A percentile compares a stretch with the other conserved stretches of the same genome.
phyloP scores from a whole-genome alignment of 2,113 vertebrate genomes.

The Delphinus delphis region DNA sequence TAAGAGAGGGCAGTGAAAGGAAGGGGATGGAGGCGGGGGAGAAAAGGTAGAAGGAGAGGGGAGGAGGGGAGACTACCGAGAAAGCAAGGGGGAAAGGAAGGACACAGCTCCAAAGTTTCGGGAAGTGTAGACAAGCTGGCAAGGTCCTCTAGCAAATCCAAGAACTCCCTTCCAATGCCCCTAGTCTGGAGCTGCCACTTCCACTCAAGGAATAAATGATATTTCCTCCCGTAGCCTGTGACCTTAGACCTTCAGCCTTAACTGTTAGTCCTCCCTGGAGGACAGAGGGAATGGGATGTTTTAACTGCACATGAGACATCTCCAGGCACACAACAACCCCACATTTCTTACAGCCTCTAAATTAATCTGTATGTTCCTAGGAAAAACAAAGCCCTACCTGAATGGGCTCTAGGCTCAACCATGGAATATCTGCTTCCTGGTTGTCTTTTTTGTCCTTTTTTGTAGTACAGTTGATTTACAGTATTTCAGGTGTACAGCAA shows the following conservation, averaged over 20 bases:
- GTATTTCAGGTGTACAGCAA: background rate
- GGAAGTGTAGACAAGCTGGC: background rate
- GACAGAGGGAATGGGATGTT: background rate
- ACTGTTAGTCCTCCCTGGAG: background rate
- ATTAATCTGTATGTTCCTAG: background rate
- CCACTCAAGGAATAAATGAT: background rate
- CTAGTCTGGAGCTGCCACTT: background rate
- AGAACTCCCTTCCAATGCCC: background rate
- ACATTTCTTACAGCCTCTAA: background rate
- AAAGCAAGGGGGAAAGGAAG: background rate
- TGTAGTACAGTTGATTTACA: background rate
- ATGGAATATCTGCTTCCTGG: background rate
- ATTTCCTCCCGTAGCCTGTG: background rate
- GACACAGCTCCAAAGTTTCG: background rate
- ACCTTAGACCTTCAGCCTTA: background rate
- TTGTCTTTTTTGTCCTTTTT: background rate
- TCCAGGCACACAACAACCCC: background rate
- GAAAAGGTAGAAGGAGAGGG: background rate
- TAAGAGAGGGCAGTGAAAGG: background rate
- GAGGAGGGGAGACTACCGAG: too few relatives aligned
- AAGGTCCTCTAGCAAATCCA: background rate
- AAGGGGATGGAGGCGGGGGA: background rate
- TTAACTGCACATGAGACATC: background rate
- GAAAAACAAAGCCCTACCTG: background rate
- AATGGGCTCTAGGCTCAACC: too few relatives aligned